Base-by-base conservation (phyloP, 2,113 vertebrate species). In the Semicossyphus pulcher region DNA sequence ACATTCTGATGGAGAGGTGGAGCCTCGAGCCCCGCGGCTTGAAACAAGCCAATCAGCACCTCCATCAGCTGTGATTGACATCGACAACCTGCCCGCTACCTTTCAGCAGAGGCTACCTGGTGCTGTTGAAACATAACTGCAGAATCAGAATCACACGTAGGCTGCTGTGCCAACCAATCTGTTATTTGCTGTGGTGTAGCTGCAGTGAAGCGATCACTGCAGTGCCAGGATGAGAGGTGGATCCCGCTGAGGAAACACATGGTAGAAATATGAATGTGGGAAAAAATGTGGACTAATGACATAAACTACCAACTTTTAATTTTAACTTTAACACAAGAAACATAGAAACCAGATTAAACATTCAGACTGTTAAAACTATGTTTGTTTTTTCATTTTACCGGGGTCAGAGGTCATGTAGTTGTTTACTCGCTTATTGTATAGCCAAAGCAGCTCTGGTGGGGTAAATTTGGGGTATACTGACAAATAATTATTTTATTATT, bases 1-100 rank as follows among this genome's bases (percentile, higher is more conserved):
- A 54, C 72, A 57, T 53, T 81, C 73, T 10, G 63, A 16, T 6
- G 39, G 52, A 65, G 82, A 80, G 92, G 91, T 60, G 89, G 92
- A 76, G 84, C 78, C 71, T 74, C 69, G 32, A 67, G 70, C 68
- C 71, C 67, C 58, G 44, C 48, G 48, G 47, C 21, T 52, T 12
- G 53, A 10, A 18, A 45, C 28, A 1, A 76, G 60, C 89, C 88
- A 93, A 92, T 93, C 80, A 28, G 59, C 59, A 18, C 29, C 44
- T 76, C 44, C 29, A 7, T 62, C 51, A 47, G 36, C 58, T 39
- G 1, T 88, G 84, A 89, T 20, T 74, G 91, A 85, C 88, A 47
- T 47, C 1, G 15, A 25, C 29, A 58, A 68, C 42, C 58, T 44
- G 63, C 69, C 72, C 54, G 74, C 59, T 64, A 64, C 62, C 71